These are phyloP conservation scores for Spongilla lacustris DNA, from an alignment of 37 sponge, comb jelly and placozoan species.

Conservation along the genomic window DNA sequence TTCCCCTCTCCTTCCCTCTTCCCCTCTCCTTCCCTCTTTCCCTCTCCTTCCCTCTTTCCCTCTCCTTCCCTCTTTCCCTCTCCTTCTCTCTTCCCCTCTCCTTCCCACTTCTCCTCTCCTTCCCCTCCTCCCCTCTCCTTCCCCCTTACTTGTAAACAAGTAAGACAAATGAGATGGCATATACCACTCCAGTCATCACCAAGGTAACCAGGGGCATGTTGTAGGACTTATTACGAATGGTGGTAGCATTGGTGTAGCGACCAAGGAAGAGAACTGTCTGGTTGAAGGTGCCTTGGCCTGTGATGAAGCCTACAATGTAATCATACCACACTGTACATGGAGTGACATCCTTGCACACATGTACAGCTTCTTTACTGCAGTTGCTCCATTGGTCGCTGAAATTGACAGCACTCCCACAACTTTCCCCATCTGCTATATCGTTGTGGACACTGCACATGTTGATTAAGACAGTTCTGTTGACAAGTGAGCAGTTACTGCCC, in stretches of 20 bases:
- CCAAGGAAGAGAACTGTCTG: slow-evolving; percentile 75
- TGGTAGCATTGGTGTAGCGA: slow-evolving; percentile 51
- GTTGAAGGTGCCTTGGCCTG: slow-evolving; percentile 75
- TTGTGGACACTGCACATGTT: neutral
- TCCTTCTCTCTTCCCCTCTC: no score
- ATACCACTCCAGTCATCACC: slow-evolving; percentile 46
- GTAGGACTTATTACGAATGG: slow-evolving; percentile 20
- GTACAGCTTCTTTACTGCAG: neutral
- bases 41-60: no score
- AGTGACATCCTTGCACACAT: neutral
- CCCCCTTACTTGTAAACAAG: slow-evolving; percentile 71
- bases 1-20: no score
- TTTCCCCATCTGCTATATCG: neutral
- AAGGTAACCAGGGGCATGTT: slow-evolving; percentile 66
- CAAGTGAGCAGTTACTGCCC: no score
- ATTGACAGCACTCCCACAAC: neutral
- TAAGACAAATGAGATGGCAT: slow-evolving; percentile 41
- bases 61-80: no score
- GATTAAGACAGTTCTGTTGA: neutral
- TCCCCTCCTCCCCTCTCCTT: neutral
- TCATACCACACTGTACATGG: slow-evolving; percentile 47
- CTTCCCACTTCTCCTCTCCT: neutral
- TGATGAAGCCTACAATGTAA: slow-evolving; percentile 61
- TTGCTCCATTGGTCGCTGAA: no score
- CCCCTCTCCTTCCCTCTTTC: no score